Percentiles rank a stretch among this genome's conserved stretches.
These are phyloP conservation scores for Pomatostomus ruficeps DNA, from an alignment of 2,113 vertebrate species.

Conservation along the genomic window DNA sequence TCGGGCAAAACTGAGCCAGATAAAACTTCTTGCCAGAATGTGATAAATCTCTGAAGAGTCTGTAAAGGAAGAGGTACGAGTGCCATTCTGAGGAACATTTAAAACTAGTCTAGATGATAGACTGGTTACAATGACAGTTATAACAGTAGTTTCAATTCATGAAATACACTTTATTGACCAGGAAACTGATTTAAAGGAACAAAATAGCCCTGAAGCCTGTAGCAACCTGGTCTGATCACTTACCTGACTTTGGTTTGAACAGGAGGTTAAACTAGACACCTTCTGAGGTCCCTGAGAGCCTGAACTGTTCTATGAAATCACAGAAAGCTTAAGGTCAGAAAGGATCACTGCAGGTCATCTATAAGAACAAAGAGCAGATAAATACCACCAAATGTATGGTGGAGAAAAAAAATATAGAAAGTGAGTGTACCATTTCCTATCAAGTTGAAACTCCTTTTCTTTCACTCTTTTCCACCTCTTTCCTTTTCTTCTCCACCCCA, in stretches of 20 bases:
- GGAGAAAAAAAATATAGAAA: not conserved
- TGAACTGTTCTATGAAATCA: not conserved
- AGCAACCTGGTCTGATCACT: not conserved
- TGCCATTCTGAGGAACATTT: not conserved
- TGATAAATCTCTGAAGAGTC: not conserved
- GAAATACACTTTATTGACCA: not conserved
- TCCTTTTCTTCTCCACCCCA: not conserved
- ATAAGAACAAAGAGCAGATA: not conserved
- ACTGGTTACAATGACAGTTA: not conserved
- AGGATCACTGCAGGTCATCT: not conserved
- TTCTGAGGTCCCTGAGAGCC: not conserved
- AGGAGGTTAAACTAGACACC: not conserved
- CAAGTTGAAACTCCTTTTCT: not conserved
- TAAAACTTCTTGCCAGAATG: not conserved
- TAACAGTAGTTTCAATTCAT: not conserved
- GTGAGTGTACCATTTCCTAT: not conserved
- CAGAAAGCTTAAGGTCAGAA: not conserved
- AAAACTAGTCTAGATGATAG: not conserved
- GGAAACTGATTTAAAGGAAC: not conserved
- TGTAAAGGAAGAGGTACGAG: not conserved
- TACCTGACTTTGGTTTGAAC: not conserved
- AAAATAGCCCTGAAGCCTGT: not conserved
- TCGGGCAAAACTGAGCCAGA: not conserved
- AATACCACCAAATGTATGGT: not conserved
- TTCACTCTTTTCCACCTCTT: rapidly evolving